phyloP scores from a whole-genome alignment of 2,888 invertebrate genomes.

The Kuschelorhynchus macadamiae region DNA sequence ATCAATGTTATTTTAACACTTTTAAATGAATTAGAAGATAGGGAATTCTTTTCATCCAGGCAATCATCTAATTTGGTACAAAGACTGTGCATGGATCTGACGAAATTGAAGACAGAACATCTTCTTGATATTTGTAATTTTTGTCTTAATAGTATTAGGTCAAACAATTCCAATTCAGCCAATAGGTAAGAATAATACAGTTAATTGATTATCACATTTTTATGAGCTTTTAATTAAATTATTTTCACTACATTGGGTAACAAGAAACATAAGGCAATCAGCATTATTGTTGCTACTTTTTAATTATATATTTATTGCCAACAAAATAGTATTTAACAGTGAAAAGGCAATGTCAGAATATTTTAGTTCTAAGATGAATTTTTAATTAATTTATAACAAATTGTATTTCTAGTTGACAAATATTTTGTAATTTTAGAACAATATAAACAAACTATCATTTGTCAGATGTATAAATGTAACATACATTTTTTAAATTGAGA shows the following conservation, averaged over 20 bases:
- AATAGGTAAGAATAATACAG: slow-evolving; percentile 68
- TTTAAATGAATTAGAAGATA: slow-evolving; percentile 61
- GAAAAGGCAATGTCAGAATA: no score
- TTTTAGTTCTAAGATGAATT: no score
- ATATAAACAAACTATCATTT: no score
- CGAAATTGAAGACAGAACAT: slow-evolving; percentile 70
- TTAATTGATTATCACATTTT: no score
- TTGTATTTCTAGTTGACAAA: no score
- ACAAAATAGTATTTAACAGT: no score
- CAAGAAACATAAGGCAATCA: no score
- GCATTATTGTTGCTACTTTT: neutral
- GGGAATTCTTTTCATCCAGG: slow-evolving; percentile 60
- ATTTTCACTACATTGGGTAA: neutral
- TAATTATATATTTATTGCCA: neutral
- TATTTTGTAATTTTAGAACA: no score
- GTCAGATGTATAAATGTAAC: no score
- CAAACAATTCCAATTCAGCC: slow-evolving; percentile 68
- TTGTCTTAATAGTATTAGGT: slow-evolving; percentile 72
- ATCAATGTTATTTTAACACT: slow-evolving; percentile 57
- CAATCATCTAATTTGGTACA: slow-evolving; percentile 69
- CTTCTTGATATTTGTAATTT: slow-evolving; percentile 72
- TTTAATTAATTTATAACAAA: no score
- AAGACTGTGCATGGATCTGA: slow-evolving; percentile 70
- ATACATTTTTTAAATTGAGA: no score
- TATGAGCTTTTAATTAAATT: no score